phyloP scores from a whole-genome alignment of 1,140 invertebrate species.

The Hydropsyche tenuis region DNA sequence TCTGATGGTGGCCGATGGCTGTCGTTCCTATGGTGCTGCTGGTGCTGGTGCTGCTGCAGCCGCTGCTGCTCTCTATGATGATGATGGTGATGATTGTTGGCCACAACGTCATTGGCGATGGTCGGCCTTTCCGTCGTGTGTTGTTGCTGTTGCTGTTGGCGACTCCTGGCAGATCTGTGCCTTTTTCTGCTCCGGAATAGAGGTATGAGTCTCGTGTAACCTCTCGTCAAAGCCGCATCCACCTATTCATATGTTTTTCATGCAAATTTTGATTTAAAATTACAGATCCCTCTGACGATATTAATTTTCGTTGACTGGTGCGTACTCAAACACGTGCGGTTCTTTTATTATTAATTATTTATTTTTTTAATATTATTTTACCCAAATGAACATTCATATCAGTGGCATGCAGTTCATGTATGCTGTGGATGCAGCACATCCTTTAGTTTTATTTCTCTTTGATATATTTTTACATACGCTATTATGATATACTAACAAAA shows the following conservation, averaged over 20 bases:
- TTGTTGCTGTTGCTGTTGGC: slow-evolving; percentile 23
- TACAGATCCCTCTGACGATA: too few relatives aligned
- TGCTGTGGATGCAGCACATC: too few relatives aligned
- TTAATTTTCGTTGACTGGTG: too few relatives aligned
- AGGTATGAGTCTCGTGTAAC: slow-evolving; percentile 44
- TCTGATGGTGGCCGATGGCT: background rate
- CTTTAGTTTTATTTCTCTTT: too few relatives aligned
- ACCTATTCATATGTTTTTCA: slow-evolving; percentile 36
- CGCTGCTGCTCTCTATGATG: background rate
- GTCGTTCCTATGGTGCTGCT: slow-evolving; percentile 24
- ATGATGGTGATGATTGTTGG: slow-evolving; percentile 3
- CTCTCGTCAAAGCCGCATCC: slow-evolving; percentile 41
- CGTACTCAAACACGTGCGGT: too few relatives aligned
- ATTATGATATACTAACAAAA: too few relatives aligned
- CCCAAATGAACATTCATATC: too few relatives aligned
- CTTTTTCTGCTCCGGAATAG: slow-evolving; percentile 45
- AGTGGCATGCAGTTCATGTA: too few relatives aligned
- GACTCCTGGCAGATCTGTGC: slow-evolving; percentile 41
- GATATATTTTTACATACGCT: too few relatives aligned
- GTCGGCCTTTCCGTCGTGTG: slow-evolving; percentile 14
- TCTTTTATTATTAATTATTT: too few relatives aligned
- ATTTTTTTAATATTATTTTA: too few relatives aligned
- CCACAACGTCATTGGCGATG: slow-evolving; percentile 4
- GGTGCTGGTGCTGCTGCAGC: slow-evolving; percentile 21
- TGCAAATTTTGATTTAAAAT: background rate